phyloP scores from a whole-genome alignment of 2,113 vertebrate genomes.

The Pelecanoides urinatrix region DNA sequence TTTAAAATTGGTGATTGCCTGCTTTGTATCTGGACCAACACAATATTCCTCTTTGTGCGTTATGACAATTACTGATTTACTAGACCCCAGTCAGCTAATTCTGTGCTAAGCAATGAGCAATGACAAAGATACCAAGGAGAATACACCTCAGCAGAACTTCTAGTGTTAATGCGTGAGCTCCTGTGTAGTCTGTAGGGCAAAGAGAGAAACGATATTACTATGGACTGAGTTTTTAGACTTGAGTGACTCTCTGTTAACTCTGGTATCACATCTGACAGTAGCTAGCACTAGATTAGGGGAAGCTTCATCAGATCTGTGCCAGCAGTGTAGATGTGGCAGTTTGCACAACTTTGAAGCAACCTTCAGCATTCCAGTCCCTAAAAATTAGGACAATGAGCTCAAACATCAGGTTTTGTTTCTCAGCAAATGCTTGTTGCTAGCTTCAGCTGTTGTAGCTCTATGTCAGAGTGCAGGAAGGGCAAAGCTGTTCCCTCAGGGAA shows the following conservation, averaged over 20 bases:
- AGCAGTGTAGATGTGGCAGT: not conserved
- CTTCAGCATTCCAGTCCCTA: not conserved
- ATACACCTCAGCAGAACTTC: not conserved
- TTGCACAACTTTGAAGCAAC: not conserved
- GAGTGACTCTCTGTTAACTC: not conserved
- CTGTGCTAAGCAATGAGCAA: not conserved
- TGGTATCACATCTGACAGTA: not conserved
- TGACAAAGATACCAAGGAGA: not conserved
- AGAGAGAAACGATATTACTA: fast-evolving
- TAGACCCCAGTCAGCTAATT: not conserved
- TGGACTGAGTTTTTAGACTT: not conserved
- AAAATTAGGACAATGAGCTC: not conserved
- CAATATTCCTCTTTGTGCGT: not conserved
- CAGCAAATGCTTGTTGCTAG: not conserved
- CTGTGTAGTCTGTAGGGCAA: not conserved
- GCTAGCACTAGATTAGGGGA: not conserved
- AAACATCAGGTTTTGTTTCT: not conserved
- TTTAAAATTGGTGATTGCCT: not conserved
- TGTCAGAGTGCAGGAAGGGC: not conserved
- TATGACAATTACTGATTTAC: not conserved
- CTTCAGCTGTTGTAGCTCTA: not conserved
- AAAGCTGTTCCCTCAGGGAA: not conserved
- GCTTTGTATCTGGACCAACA: not conserved
- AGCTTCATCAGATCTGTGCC: not conserved
- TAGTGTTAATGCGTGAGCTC: not conserved